Percentiles rank a stretch among this genome's conserved stretches.
phyloP scores from a whole-genome alignment of 2,113 vertebrate species.

The Vombatus ursinus region DNA sequence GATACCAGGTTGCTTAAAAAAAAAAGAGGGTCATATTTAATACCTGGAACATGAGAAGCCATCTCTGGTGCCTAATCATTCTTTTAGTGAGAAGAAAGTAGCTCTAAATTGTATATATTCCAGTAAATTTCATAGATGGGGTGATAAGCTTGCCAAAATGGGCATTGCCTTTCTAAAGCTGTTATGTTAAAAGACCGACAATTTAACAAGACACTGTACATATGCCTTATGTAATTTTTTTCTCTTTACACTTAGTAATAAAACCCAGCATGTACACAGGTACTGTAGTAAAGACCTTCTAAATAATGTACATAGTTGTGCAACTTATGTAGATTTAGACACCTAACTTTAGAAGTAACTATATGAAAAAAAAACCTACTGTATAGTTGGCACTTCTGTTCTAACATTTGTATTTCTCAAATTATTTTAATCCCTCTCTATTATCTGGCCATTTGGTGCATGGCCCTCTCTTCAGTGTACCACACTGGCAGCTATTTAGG shows the following conservation, averaged over 20 bases:
- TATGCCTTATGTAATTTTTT: constrained; percentile 91
- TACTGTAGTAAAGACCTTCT: constrained; percentile 87
- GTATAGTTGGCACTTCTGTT: constrained; percentile 76
- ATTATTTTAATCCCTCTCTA: constrained; percentile 41
- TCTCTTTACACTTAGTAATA: constrained; percentile 87
- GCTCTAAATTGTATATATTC: constrained; percentile 49
- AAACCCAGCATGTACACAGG: constrained; percentile 92
- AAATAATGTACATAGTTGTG: constrained; percentile 90
- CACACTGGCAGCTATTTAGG: constrained; percentile 80
- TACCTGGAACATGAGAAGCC: constrained; percentile 13
- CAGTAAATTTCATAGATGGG: constrained; percentile 32
- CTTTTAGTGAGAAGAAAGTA: neutral
- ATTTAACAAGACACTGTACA: constrained; percentile 86
- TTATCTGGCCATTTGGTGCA: constrained; percentile 67
- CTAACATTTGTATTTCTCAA: constrained; percentile 64
- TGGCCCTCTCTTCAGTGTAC: constrained; percentile 76
- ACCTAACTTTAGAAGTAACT: constrained; percentile 84
- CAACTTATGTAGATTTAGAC: constrained; percentile 85
- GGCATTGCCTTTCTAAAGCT: constrained; percentile 67
- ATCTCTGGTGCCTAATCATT: constrained; percentile 46
- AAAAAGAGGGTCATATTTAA: neutral
- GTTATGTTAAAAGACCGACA: constrained; percentile 73
- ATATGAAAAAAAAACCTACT: constrained; percentile 84
- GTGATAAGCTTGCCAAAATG: constrained; percentile 33
- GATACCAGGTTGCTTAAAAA: constrained; percentile 33